Conservation (phyloP, 2,888 invertebrate genomes). For the Lasius fuliginosus region DNA sequence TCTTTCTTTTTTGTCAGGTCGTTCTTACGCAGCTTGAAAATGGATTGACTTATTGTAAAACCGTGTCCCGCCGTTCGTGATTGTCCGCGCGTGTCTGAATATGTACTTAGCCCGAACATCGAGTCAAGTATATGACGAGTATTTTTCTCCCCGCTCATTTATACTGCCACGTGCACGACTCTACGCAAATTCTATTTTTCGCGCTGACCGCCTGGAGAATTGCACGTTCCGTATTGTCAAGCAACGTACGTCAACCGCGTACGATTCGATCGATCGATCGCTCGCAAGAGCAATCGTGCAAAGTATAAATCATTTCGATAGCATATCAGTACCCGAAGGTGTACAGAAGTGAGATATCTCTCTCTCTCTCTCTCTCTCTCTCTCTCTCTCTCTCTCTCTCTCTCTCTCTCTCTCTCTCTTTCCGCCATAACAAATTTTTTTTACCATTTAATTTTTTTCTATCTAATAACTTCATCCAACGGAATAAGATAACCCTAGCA, state of each 20-base stretch:
- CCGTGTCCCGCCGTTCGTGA: slow-evolving; percentile 66
- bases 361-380: not conserved
- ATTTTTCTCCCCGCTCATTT: slow-evolving; percentile 49
- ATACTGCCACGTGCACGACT: slow-evolving; percentile 53
- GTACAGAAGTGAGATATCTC: slow-evolving; percentile 19
- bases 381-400: not conserved
- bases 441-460: not conserved
- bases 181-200: slow-evolving; percentile 46
- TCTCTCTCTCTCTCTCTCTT: not conserved
- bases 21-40: slow-evolving; percentile 72
- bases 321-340: slow-evolving; percentile 19
- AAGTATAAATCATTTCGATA: slow-evolving; percentile 48
- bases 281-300: slow-evolving; percentile 1
- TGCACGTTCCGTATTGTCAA: slow-evolving; percentile 2
- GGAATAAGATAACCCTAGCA: slow-evolving; percentile 13
- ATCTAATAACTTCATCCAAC: not conserved
- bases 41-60: slow-evolving; percentile 77
- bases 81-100: slow-evolving; percentile 66
- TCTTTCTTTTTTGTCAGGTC: slow-evolving; percentile 61
- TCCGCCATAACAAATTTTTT: slow-evolving; percentile 1
- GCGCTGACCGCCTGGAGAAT: not conserved
- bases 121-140: slow-evolving; percentile 32
- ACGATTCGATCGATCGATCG: slow-evolving; percentile 16
- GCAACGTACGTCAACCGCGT: not conserved
- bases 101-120: slow-evolving; percentile 4